Conservation (phyloP, 2,113 vertebrate species). For the Camelus dromedarius region DNA sequence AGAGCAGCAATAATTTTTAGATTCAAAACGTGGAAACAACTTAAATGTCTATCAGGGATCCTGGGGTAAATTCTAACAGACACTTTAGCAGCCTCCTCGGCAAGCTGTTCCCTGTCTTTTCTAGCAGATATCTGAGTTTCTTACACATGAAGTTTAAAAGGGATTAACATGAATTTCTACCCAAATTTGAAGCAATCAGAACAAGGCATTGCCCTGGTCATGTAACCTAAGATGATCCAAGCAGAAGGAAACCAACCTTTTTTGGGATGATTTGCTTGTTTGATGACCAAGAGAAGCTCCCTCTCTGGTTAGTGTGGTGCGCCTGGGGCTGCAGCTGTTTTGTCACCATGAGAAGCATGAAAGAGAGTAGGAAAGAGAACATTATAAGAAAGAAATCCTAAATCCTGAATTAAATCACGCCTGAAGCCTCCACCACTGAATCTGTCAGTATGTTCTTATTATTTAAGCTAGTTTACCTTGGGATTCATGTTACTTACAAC, state of each 20-base stretch:
- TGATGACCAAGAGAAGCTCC: neutral
- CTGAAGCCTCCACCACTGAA: neutral
- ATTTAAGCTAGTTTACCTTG: neutral
- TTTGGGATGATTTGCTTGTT: neutral
- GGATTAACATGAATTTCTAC: neutral
- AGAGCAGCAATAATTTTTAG: neutral
- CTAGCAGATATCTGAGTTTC: neutral
- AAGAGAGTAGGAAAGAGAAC: neutral
- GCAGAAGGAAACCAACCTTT: neutral
- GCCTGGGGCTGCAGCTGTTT: neutral
- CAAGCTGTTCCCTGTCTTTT: neutral
- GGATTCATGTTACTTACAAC: constrained; percentile 11
- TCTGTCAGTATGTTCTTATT: neutral
- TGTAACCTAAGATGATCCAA: neutral
- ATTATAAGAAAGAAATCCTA: neutral
- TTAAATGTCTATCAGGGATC: neutral
- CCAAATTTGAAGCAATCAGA: neutral
- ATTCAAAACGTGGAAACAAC: neutral
- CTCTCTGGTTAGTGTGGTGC: neutral
- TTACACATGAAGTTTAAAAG: neutral
- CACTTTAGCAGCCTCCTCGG: neutral
- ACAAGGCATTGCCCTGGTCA: neutral
- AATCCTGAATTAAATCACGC: neutral
- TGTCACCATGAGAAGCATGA: neutral
- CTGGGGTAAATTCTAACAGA: neutral